Evolutionary conservation across 2,888 invertebrate species (phyloP).

Genomic region (Serripes groenlandicus): DNA sequence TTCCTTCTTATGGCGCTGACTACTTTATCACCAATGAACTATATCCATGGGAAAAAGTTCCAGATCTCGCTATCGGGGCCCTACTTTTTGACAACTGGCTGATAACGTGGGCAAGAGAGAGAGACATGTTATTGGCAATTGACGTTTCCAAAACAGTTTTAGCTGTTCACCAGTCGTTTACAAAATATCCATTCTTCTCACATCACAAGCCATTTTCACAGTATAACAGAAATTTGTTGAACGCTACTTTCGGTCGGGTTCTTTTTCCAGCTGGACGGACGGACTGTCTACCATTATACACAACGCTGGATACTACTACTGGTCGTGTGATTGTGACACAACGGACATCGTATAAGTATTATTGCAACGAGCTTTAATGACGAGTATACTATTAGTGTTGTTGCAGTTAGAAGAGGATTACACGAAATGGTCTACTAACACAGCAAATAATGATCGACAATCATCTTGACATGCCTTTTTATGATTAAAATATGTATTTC

Average conservation of each 20-base stretch:
- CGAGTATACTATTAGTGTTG: too few relatives aligned
- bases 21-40: slow-evolving; percentile 41
- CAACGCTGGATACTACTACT: not conserved
- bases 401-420: too few relatives aligned
- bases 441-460: too few relatives aligned
- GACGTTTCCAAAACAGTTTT: slow-evolving; percentile 36
- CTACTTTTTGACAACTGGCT: slow-evolving; percentile 44
- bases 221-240: not conserved
- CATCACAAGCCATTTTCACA: not conserved
- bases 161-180: slow-evolving; percentile 28
- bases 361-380: too few relatives aligned
- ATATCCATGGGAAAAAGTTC: slow-evolving; percentile 44
- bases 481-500: too few relatives aligned
- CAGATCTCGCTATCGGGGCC: slow-evolving; percentile 27
- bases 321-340: not conserved
- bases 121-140: slow-evolving; percentile 17
- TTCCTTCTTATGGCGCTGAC: slow-evolving; percentile 38
- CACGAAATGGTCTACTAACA: too few relatives aligned
- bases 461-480: too few relatives aligned
- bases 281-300: not conserved
- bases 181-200: not conserved
- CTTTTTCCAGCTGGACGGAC: not conserved
- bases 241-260: not conserved
- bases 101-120: slow-evolving; percentile 23
- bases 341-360: not conserved